Evolutionary conservation across 2,888 invertebrate genomes (phyloP), one percentile per base, ranked within the genome.

Genomic region (Labia minor): DNA sequence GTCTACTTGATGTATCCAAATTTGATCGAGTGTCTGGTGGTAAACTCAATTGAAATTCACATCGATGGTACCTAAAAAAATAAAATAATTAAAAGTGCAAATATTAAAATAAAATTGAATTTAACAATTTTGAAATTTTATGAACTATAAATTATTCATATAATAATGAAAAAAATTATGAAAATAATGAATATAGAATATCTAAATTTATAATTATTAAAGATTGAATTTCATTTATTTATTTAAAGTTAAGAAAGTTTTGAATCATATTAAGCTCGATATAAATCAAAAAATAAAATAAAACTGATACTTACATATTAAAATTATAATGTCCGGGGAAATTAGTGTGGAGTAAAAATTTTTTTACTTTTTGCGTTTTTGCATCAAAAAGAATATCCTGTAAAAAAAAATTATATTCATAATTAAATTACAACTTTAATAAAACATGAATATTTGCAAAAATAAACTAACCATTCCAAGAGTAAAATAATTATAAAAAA

Each of bases 261-360:
- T n/a, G n/a, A n/a, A n/a, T n/a, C n/a, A n/a, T n/a, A n/a, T n/a
- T n/a, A n/a, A n/a, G n/a, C n/a, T n/a, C n/a, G n/a, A n/a, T n/a
- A n/a, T n/a, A n/a, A n/a, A n/a, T n/a, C n/a, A n/a, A n/a, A n/a
- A n/a, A n/a, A n/a, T n/a, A n/a, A n/a, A n/a, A n/a, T n/a, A n/a
- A n/a, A n/a, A n/a, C n/a, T n/a, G n/a, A 61, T 68, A 78, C 82
- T 79, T 75, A 97, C 92, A 96, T 96, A 77, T 97, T 98, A 81
- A 99, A 99, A 81, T 99, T 96, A 79, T 97, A 99, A 79, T 99
- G 98, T 1, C 98, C 98, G n/a, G 99, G 98, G 78, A 93, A 97
- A 80, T 99, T 99, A 37, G 98, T 96, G 80, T 99, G 98, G 67
- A 99, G 82, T 49, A 99, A 92, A 77, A 99, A 91, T 79, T 99